A percentile compares a stretch with the other conserved stretches of the same genome.
phyloP scores from a whole-genome alignment of 2,888 invertebrate genomes.

The Ophion ellenae region DNA sequence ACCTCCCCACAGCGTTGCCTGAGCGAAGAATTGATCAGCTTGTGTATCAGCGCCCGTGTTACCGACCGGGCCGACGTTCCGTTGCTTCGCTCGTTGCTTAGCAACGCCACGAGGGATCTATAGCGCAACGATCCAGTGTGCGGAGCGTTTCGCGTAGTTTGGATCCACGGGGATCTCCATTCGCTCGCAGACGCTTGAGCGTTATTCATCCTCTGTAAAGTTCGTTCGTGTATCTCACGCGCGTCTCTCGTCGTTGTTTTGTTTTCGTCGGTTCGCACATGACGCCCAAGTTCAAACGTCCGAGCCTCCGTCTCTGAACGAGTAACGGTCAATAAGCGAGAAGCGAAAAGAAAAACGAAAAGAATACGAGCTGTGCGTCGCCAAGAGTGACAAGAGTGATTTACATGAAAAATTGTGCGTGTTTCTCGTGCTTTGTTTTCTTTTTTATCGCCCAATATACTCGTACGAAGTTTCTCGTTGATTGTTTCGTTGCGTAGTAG shows the following conservation, averaged over 20 bases:
- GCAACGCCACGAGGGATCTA: constrained; percentile 49
- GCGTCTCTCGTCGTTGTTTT: constrained; percentile 47
- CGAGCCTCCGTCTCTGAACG: neutral
- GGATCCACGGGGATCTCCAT: constrained; percentile 61
- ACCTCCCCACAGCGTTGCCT: too few species aligned
- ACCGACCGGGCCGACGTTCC: neutral
- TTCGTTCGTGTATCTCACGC: constrained; percentile 22
- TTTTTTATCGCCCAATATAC: constrained; percentile 16
- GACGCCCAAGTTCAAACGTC: constrained; percentile 25
- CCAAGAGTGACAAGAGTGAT: constrained; percentile 57
- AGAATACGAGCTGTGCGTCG: constrained; percentile 34
- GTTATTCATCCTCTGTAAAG: constrained; percentile 56
- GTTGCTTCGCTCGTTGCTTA: constrained; percentile 40
- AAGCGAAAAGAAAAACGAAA: neutral
- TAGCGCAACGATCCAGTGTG: constrained; percentile 48
- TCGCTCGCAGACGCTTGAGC: constrained; percentile 72
- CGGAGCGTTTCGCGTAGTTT: constrained; percentile 14
- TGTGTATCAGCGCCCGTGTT: constrained; percentile 1
- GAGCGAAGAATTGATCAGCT: neutral
- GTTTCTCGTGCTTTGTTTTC: constrained; percentile 55
- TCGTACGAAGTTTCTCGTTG: neutral
- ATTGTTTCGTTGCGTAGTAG: neutral
- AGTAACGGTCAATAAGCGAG: neutral
- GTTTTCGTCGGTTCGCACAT: constrained; percentile 55
- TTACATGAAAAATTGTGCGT: constrained; percentile 45